phyloP scores from a whole-genome alignment of 2,888 invertebrate genomes.

The Drosophila prolongata region DNA sequence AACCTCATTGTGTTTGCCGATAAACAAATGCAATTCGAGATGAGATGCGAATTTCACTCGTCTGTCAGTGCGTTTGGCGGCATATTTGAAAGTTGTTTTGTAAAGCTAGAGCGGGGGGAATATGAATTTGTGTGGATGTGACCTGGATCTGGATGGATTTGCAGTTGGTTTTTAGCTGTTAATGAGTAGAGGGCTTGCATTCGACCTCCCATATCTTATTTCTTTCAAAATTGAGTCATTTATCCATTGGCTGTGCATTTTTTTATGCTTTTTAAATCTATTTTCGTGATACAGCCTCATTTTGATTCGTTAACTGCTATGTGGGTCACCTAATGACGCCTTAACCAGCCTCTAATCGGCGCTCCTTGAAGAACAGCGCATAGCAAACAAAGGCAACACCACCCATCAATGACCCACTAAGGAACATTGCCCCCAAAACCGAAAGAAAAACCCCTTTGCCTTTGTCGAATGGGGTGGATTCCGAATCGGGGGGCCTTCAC shows the following conservation, averaged over 20 bases:
- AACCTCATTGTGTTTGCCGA: conserved; percentile 18
- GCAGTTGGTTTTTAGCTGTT: neutral
- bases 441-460: conserved; percentile 8
- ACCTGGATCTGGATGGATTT: neutral
- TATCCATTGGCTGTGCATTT: neutral
- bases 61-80: conserved; percentile 4
- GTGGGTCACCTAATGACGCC: conserved; percentile 51
- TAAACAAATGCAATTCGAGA: conserved; percentile 63
- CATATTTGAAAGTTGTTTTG: conserved; percentile 29
- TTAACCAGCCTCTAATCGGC: conserved; percentile 44
- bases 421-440: conserved; percentile 5
- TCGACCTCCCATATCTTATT: conserved; percentile 2
- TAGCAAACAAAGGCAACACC: conserved; percentile 3
- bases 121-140: neutral
- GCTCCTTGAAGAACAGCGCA: conserved; percentile 16
- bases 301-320: conserved; percentile 19
- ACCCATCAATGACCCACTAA: conserved; percentile 36
- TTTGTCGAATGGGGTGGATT: conserved; percentile 9
- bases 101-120: conserved; percentile 9
- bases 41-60: conserved; percentile 45
- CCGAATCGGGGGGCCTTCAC: neutral
- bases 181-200: neutral
- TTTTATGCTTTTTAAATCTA: neutral
- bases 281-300: neutral
- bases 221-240: neutral